A percentile compares a stretch with the other conserved stretches of the same genome.
phyloP scores from a whole-genome alignment of 2,113 vertebrate species.

The Aphyosemion australe region DNA sequence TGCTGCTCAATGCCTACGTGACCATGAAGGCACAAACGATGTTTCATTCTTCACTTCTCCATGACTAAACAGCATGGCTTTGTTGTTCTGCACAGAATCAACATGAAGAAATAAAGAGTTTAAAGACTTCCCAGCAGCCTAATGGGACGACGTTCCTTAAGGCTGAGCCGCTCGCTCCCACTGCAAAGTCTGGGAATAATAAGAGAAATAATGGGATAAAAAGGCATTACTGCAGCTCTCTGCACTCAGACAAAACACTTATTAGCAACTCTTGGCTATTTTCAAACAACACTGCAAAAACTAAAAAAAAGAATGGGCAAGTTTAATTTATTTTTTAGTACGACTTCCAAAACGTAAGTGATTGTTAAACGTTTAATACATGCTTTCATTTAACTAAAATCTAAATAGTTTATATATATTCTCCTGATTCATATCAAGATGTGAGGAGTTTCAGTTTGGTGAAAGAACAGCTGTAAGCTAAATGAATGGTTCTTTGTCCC shows the following conservation, averaged over 20 bases:
- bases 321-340: too few relatives aligned
- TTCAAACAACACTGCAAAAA: too few relatives aligned
- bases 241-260: constrained; percentile 5
- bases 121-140: constrained; percentile 39
- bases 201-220: constrained; percentile 52
- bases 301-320: too few relatives aligned
- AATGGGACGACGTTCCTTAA: constrained; percentile 46
- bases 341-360: too few relatives aligned
- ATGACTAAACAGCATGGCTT: constrained; percentile 53
- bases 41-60: constrained; percentile 65
- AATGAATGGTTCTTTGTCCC: too few relatives aligned
- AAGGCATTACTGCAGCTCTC: constrained; percentile 11
- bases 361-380: too few relatives aligned
- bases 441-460: too few relatives aligned
- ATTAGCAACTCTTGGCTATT: not conserved
- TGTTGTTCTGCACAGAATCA: constrained; percentile 38
- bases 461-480: too few relatives aligned
- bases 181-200: constrained; percentile 44
- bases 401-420: too few relatives aligned
- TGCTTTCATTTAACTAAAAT: too few relatives aligned
- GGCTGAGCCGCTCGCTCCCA: constrained; percentile 25
- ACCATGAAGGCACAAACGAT: constrained; percentile 69
- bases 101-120: constrained; percentile 40
- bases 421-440: too few relatives aligned
- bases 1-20: constrained; percentile 47